Conservation (phyloP, 2,888 invertebrate species). For the Mimachlamys varia region DNA sequence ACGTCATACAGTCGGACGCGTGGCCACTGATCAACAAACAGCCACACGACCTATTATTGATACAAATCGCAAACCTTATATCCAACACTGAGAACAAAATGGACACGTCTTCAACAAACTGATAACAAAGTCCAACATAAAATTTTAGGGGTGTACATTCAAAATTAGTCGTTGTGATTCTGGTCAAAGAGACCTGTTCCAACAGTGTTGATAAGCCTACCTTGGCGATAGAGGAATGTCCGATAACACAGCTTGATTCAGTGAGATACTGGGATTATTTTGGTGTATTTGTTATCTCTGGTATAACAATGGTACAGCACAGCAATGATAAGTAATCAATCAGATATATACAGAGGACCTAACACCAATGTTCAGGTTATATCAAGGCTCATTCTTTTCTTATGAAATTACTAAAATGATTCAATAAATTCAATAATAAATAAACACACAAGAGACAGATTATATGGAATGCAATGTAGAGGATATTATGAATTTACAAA, state of each 20-base stretch:
- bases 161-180: too few species aligned
- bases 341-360: too few species aligned
- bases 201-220: background rate
- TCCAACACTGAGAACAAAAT: background rate
- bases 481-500: too few species aligned
- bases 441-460: too few species aligned
- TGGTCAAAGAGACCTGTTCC: background rate
- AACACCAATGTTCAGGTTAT: too few species aligned
- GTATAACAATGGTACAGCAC: background rate
- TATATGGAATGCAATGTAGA: too few species aligned
- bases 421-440: too few species aligned
- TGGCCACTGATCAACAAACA: background rate
- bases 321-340: background rate
- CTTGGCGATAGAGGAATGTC: background rate
- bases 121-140: background rate
- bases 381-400: too few species aligned
- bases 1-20: background rate
- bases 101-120: background rate
- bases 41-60: background rate
- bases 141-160: background rate
- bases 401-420: too few species aligned
- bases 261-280: background rate
- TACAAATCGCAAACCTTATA: background rate
- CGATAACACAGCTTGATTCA: background rate
- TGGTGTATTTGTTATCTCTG: background rate